A percentile compares a stretch with the other conserved stretches of the same genome.
phyloP scores from a whole-genome alignment of 2,113 vertebrate species.

The Piprites chloris region DNA sequence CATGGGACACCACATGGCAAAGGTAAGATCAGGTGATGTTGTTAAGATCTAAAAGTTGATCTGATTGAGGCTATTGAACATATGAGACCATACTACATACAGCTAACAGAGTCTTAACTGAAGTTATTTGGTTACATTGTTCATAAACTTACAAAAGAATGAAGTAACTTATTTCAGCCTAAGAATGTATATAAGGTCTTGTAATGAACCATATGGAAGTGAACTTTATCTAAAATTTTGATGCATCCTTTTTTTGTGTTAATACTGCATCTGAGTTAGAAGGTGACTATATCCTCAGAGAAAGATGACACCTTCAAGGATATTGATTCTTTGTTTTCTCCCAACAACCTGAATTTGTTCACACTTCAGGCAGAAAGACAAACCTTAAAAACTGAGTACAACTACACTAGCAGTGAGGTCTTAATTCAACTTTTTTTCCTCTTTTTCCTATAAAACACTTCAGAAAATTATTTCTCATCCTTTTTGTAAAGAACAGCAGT shows the following conservation, averaged over 20 bases:
- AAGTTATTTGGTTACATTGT: neutral
- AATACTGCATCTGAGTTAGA: neutral
- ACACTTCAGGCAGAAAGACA: neutral
- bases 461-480: neutral
- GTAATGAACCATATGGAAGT: neutral
- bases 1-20: accelerated
- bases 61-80: neutral
- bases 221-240: neutral
- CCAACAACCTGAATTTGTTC: neutral
- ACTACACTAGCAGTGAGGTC: neutral
- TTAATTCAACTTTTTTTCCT: neutral
- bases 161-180: neutral
- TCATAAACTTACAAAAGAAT: neutral
- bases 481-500: neutral
- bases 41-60: neutral
- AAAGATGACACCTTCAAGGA: neutral
- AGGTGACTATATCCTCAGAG: neutral
- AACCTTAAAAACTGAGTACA: neutral
- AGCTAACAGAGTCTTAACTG: neutral
- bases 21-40: neutral
- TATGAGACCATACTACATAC: neutral
- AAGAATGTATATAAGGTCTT: neutral
- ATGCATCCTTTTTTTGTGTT: neutral
- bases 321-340: neutral
- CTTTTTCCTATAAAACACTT: neutral